Evolutionary conservation across 2,888 invertebrate genomes (phyloP), one percentile per base, ranked within the genome.

Genomic region (Harpagoxenus sublaevis): DNA sequence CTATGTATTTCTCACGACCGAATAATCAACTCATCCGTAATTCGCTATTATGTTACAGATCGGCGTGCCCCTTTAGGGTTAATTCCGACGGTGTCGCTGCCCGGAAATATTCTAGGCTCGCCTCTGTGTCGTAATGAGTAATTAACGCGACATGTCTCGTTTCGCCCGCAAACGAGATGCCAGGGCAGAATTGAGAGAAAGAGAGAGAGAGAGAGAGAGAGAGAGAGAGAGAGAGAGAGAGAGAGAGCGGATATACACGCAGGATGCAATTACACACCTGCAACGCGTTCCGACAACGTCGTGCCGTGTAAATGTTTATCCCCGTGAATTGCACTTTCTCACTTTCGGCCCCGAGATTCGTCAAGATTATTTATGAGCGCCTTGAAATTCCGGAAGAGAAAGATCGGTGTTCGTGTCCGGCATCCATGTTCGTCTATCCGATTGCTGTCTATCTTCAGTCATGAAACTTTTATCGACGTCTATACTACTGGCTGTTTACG

Each of bases 341-440:
- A 65, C 75, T 62, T 81, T 86, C 55, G 55, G 23, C 63, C 12
- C 60, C 10, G 84, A 84, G 84, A 87, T 84, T 87, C 74, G 31
- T 28, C 62, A 12, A 48, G 42, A 84, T 83, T 87, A 87, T 87
- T 86, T 86, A 87, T 60, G 86, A 70, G 15, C 53, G 63, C 18
- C 79, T 87, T 53, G 75, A 87, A 87, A 86, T 84, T 86, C 84
- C 78, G 86, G 84, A 87, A 87, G 66, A 74, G 83, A 66, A 86
- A 77, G 70, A 71, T 79, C 71, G 45, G 15, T 39, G 55, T n/a
- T 68, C 66, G 48, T 31, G 48, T 68, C 23, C 70, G 45, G 23
- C 65, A 53, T 65, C 23, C 28, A 35, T 31, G 55, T 78, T 65
- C 42, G 28, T 53, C 39, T 45, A 42, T 55, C 53, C 73, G 39